These are phyloP conservation scores for Zonitis immaculata DNA, from an alignment of 2,888 invertebrate species.

Conservation along the genomic window DNA sequence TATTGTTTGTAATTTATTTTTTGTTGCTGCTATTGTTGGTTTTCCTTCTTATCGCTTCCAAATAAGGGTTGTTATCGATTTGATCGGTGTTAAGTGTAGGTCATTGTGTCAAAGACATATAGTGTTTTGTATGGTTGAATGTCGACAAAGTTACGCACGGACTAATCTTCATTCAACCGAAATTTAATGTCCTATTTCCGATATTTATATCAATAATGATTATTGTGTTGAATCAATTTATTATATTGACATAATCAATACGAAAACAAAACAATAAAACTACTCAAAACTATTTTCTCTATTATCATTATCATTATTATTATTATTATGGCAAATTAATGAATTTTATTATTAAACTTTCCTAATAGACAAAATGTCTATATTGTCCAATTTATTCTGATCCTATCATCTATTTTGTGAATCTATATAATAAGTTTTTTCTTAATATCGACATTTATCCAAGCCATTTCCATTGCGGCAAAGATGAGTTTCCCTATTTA, in stretches of 20 bases:
- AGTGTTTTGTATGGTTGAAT: constrained; percentile 21
- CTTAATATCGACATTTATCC: not conserved
- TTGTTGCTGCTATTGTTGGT: no score
- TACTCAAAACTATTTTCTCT: no score
- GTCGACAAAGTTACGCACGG: constrained; percentile 26
- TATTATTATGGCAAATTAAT: no score
- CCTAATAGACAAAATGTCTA: no score
- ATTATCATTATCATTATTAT: no score
- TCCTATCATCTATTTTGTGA: no score
- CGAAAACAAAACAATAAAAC: not conserved
- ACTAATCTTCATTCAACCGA: constrained; percentile 22
- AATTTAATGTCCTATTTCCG: constrained; percentile 20
- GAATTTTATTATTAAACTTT: no score
- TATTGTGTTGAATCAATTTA: not conserved
- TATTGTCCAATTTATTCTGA: no score
- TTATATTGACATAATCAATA: not conserved
- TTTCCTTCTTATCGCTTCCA: not conserved
- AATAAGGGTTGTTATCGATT: constrained; percentile 8
- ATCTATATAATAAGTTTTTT: no score
- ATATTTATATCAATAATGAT: not conserved
- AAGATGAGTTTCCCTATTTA: no score
- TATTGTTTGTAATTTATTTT: no score
- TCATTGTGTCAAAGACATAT: constrained; percentile 26
- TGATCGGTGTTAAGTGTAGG: constrained; percentile 17
- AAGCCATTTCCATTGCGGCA: not conserved